These are phyloP conservation scores for Smittia aterrima DNA, from an alignment of 2,888 invertebrate species.

Conservation along the genomic window DNA sequence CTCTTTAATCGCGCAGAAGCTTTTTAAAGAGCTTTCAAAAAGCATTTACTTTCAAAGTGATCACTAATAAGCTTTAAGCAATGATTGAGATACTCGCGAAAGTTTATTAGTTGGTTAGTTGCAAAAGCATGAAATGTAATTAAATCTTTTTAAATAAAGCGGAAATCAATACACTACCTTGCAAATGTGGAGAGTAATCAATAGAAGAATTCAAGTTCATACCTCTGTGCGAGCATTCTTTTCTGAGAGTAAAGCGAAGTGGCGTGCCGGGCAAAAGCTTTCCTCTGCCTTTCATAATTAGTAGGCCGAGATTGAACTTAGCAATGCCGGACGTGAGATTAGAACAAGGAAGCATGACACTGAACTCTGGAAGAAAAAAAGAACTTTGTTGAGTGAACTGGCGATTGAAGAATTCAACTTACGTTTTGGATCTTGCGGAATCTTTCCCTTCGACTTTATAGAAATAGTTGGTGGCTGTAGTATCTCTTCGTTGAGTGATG, in stretches of 20 bases:
- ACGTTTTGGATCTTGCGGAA: slow-evolving; percentile 85
- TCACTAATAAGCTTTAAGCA: too few species aligned
- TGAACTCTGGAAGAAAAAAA: slow-evolving; percentile 66
- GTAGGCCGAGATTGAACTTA: slow-evolving; percentile 80
- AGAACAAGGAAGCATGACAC: slow-evolving; percentile 81
- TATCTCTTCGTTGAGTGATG: slow-evolving; percentile 80
- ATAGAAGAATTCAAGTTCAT: slow-evolving; percentile 60
- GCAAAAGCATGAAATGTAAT: slow-evolving; percentile 1
- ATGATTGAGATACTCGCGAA: too few species aligned
- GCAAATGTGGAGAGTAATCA: slow-evolving; percentile 47
- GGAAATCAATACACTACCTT: slow-evolving; percentile 52
- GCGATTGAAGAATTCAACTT: slow-evolving; percentile 45
- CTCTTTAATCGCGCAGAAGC: too few species aligned
- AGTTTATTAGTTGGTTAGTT: slow-evolving; percentile 15
- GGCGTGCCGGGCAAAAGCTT: slow-evolving; percentile 83
- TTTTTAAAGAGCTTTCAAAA: too few species aligned
- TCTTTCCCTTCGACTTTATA: slow-evolving; percentile 79
- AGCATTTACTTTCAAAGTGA: too few species aligned
- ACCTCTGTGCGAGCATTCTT: slow-evolving; percentile 93
- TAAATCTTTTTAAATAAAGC: neutral
- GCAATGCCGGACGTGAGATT: slow-evolving; percentile 86
- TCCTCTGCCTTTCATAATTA: slow-evolving; percentile 75
- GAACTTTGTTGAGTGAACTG: slow-evolving; percentile 1
- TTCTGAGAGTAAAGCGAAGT: slow-evolving; percentile 78
- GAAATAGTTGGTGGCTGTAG: slow-evolving; percentile 84